Percentiles rank a stretch among this genome's conserved stretches.
phyloP scores from a whole-genome alignment of 2,113 vertebrate species.

The Manacus vitellinus region DNA sequence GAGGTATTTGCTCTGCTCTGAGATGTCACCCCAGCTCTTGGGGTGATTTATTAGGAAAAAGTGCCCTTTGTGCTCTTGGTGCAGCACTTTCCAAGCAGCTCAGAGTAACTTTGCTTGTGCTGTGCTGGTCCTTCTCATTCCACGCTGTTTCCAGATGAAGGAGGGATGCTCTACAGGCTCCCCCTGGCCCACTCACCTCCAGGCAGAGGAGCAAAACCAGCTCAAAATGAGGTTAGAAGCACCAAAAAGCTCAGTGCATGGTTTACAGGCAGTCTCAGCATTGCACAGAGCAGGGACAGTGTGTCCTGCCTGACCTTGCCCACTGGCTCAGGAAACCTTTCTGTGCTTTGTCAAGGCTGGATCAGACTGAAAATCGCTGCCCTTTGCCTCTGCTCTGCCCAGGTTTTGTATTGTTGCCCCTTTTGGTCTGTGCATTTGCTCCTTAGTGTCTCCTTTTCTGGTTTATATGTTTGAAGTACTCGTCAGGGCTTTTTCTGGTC shows the following conservation, averaged over 20 bases:
- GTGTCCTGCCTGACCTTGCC: neutral
- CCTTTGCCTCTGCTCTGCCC: neutral
- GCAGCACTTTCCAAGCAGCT: neutral
- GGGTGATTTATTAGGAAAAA: neutral
- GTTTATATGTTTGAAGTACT: neutral
- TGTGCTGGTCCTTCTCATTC: neutral
- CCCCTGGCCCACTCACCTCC: neutral
- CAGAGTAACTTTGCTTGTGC: neutral
- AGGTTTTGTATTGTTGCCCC: neutral
- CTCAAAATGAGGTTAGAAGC: neutral
- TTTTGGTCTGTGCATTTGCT: neutral
- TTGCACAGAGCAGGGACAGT: neutral
- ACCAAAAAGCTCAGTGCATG: fast-evolving
- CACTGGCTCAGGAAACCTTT: neutral
- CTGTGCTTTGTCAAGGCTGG: neutral
- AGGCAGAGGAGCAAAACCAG: neutral
- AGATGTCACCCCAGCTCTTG: neutral
- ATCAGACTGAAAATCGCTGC: no score
- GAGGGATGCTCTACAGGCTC: neutral
- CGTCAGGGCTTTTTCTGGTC: neutral
- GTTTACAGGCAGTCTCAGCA: fast-evolving
- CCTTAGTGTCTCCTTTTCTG: neutral
- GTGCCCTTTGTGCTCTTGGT: neutral
- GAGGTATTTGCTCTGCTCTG: fast-evolving
- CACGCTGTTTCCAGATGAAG: neutral